A percentile compares a stretch with the other conserved stretches of the same genome.
phyloP scores from a whole-genome alignment of 1,140 invertebrate genomes.

The Drosophila insularis region DNA sequence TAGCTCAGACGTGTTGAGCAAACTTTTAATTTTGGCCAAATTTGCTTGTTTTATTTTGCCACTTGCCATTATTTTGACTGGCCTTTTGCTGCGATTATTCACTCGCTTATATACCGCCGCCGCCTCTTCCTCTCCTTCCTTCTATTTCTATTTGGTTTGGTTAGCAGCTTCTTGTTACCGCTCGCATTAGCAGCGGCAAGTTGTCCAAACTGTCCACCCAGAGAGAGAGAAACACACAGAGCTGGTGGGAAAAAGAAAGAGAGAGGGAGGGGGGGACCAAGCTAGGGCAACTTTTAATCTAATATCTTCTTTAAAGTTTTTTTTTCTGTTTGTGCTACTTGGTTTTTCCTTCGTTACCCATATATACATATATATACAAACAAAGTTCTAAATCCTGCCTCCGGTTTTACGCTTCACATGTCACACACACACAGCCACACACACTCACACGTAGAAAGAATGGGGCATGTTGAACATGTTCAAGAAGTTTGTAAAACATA shows the following conservation, averaged over 20 bases:
- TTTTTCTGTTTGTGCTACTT: slow-evolving; percentile 42
- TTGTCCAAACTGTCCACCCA: slow-evolving; percentile 74
- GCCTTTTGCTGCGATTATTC: slow-evolving; percentile 27
- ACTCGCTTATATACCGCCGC: not conserved
- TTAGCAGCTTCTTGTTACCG: slow-evolving; percentile 12
- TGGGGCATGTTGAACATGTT: slow-evolving; percentile 73
- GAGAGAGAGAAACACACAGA: not conserved
- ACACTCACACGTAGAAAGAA: slow-evolving; percentile 27
- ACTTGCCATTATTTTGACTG: slow-evolving; percentile 60
- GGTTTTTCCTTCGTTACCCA: slow-evolving; percentile 45
- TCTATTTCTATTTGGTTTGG: slow-evolving; percentile 36
- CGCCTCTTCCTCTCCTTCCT: not conserved
- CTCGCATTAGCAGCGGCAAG: slow-evolving; percentile 55
- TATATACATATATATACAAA: no score
- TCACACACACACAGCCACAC: slow-evolving; percentile 62
- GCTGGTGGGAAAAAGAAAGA: no score
- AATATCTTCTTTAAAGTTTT: slow-evolving; percentile 68
- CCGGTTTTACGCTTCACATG: slow-evolving; percentile 79
- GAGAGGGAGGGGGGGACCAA: no score
- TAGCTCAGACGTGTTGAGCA: slow-evolving; percentile 50
- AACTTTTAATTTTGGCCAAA: slow-evolving; percentile 59
- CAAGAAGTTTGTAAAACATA: slow-evolving; percentile 78
- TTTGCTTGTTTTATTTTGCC: slow-evolving; percentile 57
- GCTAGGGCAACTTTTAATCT: slow-evolving; percentile 74
- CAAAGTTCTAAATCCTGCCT: slow-evolving; percentile 79